Base-by-base conservation (phyloP, 2,888 invertebrate genomes). In the Atethmia centrago region DNA sequence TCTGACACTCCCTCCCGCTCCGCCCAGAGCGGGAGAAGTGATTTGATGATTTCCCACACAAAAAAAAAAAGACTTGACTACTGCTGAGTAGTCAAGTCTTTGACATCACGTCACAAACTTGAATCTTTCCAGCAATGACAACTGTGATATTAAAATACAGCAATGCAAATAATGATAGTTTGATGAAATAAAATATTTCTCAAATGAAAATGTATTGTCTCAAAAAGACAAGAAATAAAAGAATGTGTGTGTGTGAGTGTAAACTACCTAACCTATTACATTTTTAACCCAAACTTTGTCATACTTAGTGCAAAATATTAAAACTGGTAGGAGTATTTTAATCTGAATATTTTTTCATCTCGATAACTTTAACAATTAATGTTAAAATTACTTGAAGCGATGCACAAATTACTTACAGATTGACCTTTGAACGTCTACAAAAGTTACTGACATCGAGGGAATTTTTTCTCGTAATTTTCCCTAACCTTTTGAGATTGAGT, bases 401-500 rank as follows among this genome's bases (percentile, higher is more conserved):
- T 25, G 51, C 4, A 45, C 42, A 21, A 51, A 74, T 21, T 61
- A 25, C 16, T 53, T 1, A 25, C 1, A 42, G 42, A 42, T 28
- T 49, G 49, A 42, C 58, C 56, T 72, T 72, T 73, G 3, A 28
- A 42, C 10, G 42, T 25, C 21, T 36, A 21, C 1, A 36, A 36
- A 51, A 45, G 10, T 59, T 42, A 42, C 9, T 16, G 10, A 45
- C 1, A 21, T 28, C 16, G 31, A 36, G 1, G 28, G 12, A 40
- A 21, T 36, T 4, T 31, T 49, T 31, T 16, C 21, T 10, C 36
- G n/a, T 28, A 40, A 19, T 55, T 53, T 62, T 28, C 16, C 21
- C 14, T 53, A 25, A 74, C 36, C 45, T 73, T 73, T 55, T 14
- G 7, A 10, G 3, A 63, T 36, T 36, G 19, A 53, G 16, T 74